Conservation (phyloP, 2,888 invertebrate species). For the Eudemis profundana region DNA sequence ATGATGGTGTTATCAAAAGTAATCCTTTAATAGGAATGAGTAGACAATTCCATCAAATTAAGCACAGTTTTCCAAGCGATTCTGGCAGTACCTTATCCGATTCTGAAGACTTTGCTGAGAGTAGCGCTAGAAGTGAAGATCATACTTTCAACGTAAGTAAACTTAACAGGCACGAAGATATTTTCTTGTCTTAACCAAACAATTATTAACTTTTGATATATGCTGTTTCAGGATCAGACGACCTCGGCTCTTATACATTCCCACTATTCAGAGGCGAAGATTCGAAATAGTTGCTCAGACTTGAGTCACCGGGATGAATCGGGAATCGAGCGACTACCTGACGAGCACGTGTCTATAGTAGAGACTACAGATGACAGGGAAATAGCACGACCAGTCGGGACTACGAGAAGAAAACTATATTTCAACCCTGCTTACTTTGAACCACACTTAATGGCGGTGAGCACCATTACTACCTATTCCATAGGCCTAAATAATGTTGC, state of each 20-base stretch:
- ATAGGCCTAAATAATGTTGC: not conserved
- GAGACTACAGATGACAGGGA: constrained; percentile 91
- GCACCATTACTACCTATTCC: constrained; percentile 49
- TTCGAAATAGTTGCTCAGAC: constrained; percentile 66
- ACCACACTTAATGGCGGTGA: constrained; percentile 92
- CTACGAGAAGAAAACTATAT: constrained; percentile 91
- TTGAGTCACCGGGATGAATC: constrained; percentile 81
- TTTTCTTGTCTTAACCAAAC: not conserved
- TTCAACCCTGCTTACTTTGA: constrained; percentile 97
- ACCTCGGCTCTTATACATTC: constrained; percentile 92
- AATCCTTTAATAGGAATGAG: constrained; percentile 88
- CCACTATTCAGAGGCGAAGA: constrained; percentile 68
- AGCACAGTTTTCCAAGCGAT: constrained; percentile 73
- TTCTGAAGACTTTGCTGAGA: constrained; percentile 85
- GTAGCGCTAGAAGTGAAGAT: constrained; percentile 67
- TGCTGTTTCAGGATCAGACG: constrained; percentile 71
- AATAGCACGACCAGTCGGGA: constrained; percentile 88
- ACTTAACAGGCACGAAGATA: not conserved
- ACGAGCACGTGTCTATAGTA: constrained; percentile 93
- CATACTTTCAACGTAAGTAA: constrained; percentile 67
- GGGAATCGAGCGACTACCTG: constrained; percentile 90
- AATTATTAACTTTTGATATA: not conserved
- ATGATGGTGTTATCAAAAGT: constrained; percentile 90
- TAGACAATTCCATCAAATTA: constrained; percentile 86
- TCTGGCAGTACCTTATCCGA: constrained; percentile 88